Evolutionary conservation across 2,113 vertebrate species (phyloP).

Genomic region (Pelobates fuscus): DNA sequence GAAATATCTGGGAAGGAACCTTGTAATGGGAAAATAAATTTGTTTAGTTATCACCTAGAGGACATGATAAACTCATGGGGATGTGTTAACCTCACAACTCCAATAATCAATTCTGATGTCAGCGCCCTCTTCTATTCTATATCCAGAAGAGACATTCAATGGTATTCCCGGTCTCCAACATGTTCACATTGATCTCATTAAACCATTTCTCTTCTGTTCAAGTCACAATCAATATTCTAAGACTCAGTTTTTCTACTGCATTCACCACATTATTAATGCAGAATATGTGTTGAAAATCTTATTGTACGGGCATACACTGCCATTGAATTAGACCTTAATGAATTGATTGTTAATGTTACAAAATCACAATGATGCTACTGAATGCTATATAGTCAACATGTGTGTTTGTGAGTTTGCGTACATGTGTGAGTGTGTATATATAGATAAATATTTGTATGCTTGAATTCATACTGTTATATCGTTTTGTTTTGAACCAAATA

Average conservation of each 20-base stretch:
- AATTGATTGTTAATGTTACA: background rate
- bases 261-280: constrained; percentile 16
- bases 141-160: constrained; percentile 9
- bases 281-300: background rate
- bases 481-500: too few species aligned
- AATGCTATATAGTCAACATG: too few species aligned
- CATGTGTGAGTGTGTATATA: too few species aligned
- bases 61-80: constrained; percentile 4
- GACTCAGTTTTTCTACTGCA: constrained; percentile 8
- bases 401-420: too few species aligned
- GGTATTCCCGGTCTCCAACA: constrained; percentile 15
- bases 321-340: background rate
- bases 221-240: constrained; percentile 29
- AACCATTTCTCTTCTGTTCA: constrained; percentile 14
- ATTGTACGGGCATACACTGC: background rate
- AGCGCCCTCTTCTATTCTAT: constrained; percentile 10
- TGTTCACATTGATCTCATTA: constrained; percentile 35
- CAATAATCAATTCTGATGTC: constrained; percentile 38
- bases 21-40: constrained; percentile 1
- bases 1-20: background rate
- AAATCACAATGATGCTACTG: background rate
- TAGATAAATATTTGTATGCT: too few species aligned
- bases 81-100: constrained; percentile 17
- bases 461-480: too few species aligned
- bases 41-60: constrained; percentile 6